These are phyloP conservation scores for Myopa testacea DNA, from an alignment of 2,888 invertebrate species.

Conservation along the genomic window DNA sequence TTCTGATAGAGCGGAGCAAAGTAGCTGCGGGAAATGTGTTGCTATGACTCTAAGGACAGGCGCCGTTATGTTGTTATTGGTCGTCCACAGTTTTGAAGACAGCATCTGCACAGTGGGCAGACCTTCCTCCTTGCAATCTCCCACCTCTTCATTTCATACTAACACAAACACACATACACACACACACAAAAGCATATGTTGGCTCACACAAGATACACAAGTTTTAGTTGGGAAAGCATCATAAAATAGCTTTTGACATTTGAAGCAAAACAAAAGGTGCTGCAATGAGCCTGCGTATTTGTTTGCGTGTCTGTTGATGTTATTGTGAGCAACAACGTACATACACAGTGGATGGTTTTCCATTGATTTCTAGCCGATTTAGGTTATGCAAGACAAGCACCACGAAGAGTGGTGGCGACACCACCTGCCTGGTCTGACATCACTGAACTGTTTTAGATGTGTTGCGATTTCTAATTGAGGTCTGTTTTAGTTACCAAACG, in stretches of 20 bases:
- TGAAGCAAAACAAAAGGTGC: not conserved
- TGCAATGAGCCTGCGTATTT: constrained; percentile 21
- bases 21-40: not conserved
- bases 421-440: constrained; percentile 44
- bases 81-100: not conserved
- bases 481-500: not conserved
- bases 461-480: not conserved
- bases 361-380: constrained; percentile 51
- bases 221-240: constrained; percentile 8
- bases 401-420: not conserved
- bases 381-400: constrained; percentile 20
- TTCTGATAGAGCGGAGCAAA: too few relatives aligned
- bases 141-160: too few relatives aligned
- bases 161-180: too few relatives aligned
- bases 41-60: not conserved
- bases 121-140: not conserved
- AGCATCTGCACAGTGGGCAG: too few relatives aligned
- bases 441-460: constrained; percentile 51
- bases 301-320: constrained; percentile 9
- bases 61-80: not conserved
- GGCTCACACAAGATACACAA: too few relatives aligned
- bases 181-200: too few relatives aligned
- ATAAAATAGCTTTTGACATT: constrained; percentile 34
- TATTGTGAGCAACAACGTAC: not conserved
- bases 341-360: not conserved